Evolutionary conservation across 2,888 invertebrate genomes (phyloP).

Genomic region (Melanargia galathea): DNA sequence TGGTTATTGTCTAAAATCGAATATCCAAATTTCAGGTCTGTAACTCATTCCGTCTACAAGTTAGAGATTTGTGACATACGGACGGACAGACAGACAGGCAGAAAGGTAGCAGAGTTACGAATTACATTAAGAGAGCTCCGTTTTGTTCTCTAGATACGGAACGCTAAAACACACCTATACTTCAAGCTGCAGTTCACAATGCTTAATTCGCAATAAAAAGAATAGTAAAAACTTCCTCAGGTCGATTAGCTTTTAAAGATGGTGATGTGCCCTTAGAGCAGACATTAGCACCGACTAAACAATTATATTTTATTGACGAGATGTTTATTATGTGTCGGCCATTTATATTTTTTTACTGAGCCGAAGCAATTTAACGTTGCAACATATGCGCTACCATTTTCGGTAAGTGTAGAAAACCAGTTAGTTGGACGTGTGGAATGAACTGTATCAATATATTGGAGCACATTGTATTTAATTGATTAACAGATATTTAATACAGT

Average conservation of each 20-base stretch:
- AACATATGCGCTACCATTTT: not conserved
- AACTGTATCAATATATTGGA: too few relatives aligned
- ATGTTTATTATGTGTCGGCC: constrained; percentile 5
- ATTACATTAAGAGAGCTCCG: too few relatives aligned
- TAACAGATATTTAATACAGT: too few relatives aligned
- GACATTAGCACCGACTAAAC: constrained; percentile 7
- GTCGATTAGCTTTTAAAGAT: constrained; percentile 6
- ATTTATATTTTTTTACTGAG: not conserved
- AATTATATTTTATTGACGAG: constrained; percentile 8
- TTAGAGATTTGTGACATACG: too few relatives aligned
- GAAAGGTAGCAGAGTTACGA: too few relatives aligned
- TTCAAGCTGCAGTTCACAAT: constrained; percentile 9
- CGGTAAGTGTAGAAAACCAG: constrained; percentile 1
- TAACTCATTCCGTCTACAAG: too few relatives aligned
- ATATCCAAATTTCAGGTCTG: too few relatives aligned
- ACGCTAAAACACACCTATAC: not conserved
- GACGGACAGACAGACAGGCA: too few relatives aligned
- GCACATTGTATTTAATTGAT: too few relatives aligned
- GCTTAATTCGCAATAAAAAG: not conserved
- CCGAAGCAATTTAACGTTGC: not conserved
- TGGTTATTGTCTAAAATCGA: too few relatives aligned
- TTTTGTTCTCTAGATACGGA: too few relatives aligned
- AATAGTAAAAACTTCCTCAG: not conserved
- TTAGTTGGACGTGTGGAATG: not conserved
- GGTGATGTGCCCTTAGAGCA: not conserved